A percentile compares a stretch with the other conserved stretches of the same genome.
These are phyloP conservation scores for Clarias fuscus DNA, from an alignment of 2,797 vertebrate species.

Conservation along the genomic window DNA sequence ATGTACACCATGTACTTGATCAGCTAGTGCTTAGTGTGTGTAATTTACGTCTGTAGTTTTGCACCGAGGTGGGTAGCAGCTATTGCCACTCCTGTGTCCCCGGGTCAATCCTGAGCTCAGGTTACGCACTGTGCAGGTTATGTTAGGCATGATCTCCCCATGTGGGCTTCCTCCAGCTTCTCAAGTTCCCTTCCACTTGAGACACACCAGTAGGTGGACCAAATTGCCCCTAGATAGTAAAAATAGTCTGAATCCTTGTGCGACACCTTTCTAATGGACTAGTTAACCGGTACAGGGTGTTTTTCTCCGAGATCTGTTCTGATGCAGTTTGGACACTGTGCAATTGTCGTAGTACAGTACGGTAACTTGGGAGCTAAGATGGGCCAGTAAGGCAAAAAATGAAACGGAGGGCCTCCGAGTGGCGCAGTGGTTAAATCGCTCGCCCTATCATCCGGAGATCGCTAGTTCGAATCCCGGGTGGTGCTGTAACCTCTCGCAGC, in stretches of 20 bases:
- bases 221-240: not conserved
- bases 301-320: too few species aligned
- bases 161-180: not conserved
- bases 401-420: too few species aligned
- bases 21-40: not conserved
- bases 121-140: not conserved
- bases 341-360: too few species aligned
- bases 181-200: conserved; percentile 1
- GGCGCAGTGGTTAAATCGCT: too few species aligned
- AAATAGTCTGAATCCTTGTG: not conserved
- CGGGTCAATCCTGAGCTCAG: not conserved
- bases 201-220: not conserved
- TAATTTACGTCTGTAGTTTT: not conserved
- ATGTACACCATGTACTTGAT: not conserved
- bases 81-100: not conserved
- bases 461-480: too few species aligned
- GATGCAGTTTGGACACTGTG: too few species aligned
- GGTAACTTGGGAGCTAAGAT: too few species aligned
- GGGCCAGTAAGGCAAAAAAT: too few species aligned
- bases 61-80: not conserved
- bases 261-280: not conserved
- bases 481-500: too few species aligned
- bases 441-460: too few species aligned
- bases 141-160: not conserved
- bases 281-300: not conserved